Conservation (phyloP, 2,113 vertebrate species). For the Rhinoptilus africanus region DNA sequence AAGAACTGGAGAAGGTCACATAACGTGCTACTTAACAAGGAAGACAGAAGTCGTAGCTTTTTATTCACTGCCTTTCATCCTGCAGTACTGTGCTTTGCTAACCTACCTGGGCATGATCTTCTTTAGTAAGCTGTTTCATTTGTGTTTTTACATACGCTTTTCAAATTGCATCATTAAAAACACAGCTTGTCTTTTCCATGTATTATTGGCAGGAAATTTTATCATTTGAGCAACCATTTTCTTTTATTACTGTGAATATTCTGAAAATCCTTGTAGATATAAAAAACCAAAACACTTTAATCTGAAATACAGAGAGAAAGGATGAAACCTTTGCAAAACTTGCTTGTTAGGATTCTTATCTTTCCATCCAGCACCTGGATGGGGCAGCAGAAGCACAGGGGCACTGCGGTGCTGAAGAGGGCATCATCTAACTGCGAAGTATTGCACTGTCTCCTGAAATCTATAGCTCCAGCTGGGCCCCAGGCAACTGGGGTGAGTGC, state of each 20-base stretch:
- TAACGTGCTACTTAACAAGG: not conserved
- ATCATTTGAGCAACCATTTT: not conserved
- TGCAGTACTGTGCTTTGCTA: not conserved
- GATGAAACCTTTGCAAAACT: not conserved
- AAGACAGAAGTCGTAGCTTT: not conserved
- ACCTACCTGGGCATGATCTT: not conserved
- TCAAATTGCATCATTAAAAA: constrained; percentile 24
- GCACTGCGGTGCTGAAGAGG: not conserved
- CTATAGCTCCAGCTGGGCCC: not conserved
- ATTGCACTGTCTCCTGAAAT: not conserved
- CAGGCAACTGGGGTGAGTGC: not conserved
- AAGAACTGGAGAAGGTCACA: not conserved
- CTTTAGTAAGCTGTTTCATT: not conserved
- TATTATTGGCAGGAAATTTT: not conserved
- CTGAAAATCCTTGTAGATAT: not conserved
- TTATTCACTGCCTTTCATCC: not conserved
- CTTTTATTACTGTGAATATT: not conserved
- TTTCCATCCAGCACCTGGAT: not conserved
- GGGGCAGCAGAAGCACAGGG: not conserved
- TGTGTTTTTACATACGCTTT: constrained; percentile 39
- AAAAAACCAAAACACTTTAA: not conserved
- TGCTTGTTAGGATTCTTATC: not conserved
- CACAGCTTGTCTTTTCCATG: not conserved
- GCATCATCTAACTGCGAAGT: not conserved
- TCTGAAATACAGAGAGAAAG: not conserved